A percentile compares a stretch with the other conserved stretches of the same genome.
These are phyloP conservation scores for Protaetia brevitarsis DNA, from an alignment of 1,140 invertebrate species.

Conservation along the genomic window DNA sequence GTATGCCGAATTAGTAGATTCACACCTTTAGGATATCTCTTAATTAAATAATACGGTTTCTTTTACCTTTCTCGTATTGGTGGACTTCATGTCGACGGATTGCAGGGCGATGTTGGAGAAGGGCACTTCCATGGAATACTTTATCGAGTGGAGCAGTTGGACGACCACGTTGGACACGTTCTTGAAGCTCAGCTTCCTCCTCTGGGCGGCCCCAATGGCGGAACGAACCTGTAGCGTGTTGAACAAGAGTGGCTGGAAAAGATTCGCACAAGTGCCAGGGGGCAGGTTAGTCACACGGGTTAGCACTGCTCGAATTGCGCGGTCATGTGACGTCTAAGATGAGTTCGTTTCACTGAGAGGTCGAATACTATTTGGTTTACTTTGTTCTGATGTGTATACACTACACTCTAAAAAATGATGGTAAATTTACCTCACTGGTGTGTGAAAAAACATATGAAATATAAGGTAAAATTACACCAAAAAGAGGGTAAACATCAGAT, in stretches of 20 bases:
- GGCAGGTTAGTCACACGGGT: conserved; percentile 47
- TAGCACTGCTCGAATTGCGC: conserved; percentile 34
- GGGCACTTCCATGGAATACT: conserved; percentile 88
- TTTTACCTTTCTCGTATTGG: conserved; percentile 61
- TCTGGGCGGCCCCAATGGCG: conserved; percentile 61
- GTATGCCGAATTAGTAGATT: neutral
- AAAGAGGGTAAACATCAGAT: too few species aligned
- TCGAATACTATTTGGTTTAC: too few species aligned
- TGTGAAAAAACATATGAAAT: too few species aligned
- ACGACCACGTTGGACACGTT: conserved; percentile 90
- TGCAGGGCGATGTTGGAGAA: conserved; percentile 84
- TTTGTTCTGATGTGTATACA: too few species aligned
- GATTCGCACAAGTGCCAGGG: conserved; percentile 41
- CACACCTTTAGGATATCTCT: neutral
- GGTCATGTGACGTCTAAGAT: conserved; percentile 20
- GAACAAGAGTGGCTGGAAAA: conserved; percentile 63
- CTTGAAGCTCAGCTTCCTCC: conserved; percentile 84
- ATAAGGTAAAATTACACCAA: too few species aligned
- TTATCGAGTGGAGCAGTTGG: conserved; percentile 84
- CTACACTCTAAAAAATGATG: too few species aligned
- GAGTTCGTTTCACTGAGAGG: too few species aligned
- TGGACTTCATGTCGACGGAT: conserved; percentile 58
- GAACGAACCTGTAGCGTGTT: conserved; percentile 68
- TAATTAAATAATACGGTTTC: neutral
- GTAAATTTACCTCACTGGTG: too few species aligned